Evolutionary conservation across 2,113 vertebrate genomes (phyloP), one percentile per base, ranked within the genome.

Genomic region (Coptodon bakossiorum): DNA sequence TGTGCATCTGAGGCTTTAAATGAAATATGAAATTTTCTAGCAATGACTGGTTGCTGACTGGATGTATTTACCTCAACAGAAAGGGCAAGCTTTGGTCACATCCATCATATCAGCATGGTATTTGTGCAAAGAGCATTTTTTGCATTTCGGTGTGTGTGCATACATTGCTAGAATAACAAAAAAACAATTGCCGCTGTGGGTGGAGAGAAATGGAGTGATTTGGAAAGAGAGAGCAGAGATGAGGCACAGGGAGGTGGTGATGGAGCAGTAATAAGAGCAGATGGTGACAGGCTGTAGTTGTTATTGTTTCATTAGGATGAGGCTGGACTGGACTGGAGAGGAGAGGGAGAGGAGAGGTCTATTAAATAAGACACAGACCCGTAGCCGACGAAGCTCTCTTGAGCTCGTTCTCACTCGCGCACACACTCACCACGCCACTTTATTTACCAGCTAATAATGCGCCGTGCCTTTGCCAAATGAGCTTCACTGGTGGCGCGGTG

Each of bases 261-360:
- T 50, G n/a, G 88, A 90, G 93, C 79, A n/a, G 89, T 68, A 89
- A 89, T 91, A 84, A 84, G 91, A 92, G 92, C 94, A 94, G 93
- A 94, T 95, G 94, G 89, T 91, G 92, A 93, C 92, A 83, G 90
- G 91, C 89, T 92, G 88, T 80, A 63, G 92, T 89, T 91, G 91
- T 94, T 93, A 89, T 92, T 93, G 95, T 95, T 95, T 94, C 93
- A 96, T 95, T 95, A 95, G 93, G 80, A 90, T 24, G 10, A 86
- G 76, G 73, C 88, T 82, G 86, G 86, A 88, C 79, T 48, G 68
- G 79, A 87, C 87, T 88, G 91, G 68, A 66, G 79, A 56, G 53
- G 57, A 79, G 80, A 82, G 56, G 48, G 36, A 85, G 79, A 68
- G 66, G 81, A 90, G 88, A 82, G 83, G 54, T 88, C 88, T 84